A percentile compares a stretch with the other conserved stretches of the same genome.
phyloP scores from a whole-genome alignment of 2,797 vertebrate genomes.

The Heliangelus exortis region DNA sequence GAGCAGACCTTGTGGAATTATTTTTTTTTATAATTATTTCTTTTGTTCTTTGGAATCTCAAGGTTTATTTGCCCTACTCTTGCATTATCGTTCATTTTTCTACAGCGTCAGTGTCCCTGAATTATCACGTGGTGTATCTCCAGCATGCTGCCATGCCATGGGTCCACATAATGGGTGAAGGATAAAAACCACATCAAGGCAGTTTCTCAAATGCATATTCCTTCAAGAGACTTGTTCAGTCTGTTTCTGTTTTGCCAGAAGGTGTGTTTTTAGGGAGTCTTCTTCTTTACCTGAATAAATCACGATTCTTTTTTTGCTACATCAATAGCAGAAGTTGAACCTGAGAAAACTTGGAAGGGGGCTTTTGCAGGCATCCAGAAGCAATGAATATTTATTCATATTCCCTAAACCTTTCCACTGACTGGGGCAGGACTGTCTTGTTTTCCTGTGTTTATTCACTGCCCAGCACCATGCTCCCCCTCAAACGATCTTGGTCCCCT shows the following conservation, averaged over 20 bases:
- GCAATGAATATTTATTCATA: not conserved
- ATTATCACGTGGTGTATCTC: slow-evolving; percentile 20
- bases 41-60: slow-evolving; percentile 6
- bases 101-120: not conserved
- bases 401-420: slow-evolving; percentile 38
- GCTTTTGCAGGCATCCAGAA: not conserved
- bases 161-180: not conserved
- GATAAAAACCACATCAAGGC: not conserved
- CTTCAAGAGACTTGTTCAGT: slow-evolving; percentile 42
- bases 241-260: slow-evolving; percentile 30
- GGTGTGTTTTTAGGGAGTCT: not conserved
- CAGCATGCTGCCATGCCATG: not conserved
- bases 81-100: not conserved
- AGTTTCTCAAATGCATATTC: not conserved
- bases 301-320: slow-evolving; percentile 2
- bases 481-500: not conserved
- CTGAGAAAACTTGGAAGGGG: slow-evolving; percentile 41
- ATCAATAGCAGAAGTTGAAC: not conserved
- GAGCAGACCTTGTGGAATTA: slow-evolving; percentile 5
- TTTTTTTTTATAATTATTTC: not conserved
- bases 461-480: not conserved
- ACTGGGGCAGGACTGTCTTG: not conserved
- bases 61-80: slow-evolving; percentile 56
- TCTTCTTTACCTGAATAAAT: not conserved
- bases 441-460: slow-evolving; percentile 36